A percentile compares a stretch with the other conserved stretches of the same genome.
phyloP scores from a whole-genome alignment of 2,888 invertebrate genomes.

The Pristionchus arcanus region DNA sequence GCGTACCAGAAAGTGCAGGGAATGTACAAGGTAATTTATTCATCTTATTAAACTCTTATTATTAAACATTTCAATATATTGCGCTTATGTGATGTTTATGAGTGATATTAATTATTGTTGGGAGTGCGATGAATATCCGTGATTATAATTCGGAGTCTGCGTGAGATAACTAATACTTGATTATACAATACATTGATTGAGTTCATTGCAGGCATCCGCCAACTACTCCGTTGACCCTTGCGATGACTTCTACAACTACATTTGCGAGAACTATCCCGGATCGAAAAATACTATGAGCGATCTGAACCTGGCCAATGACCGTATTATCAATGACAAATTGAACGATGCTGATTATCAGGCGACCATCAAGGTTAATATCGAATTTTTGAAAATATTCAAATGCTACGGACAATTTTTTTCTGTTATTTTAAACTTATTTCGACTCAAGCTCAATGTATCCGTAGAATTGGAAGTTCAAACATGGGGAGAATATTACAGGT shows the following conservation, averaged over 20 bases:
- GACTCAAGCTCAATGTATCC: neutral
- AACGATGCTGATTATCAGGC: conserved; percentile 62
- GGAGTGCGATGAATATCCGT: too few species aligned
- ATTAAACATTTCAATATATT: too few species aligned
- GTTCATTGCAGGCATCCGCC: neutral
- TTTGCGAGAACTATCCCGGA: conserved; percentile 66
- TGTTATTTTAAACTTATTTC: too few species aligned
- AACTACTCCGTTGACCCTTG: conserved; percentile 55
- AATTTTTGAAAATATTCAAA: too few species aligned
- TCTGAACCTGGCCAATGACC: neutral
- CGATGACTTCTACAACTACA: conserved; percentile 73
- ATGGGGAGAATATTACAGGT: too few species aligned
- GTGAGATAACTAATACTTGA: neutral
- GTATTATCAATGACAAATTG: conserved; percentile 56
- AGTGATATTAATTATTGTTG: too few species aligned
- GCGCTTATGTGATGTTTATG: too few species aligned
- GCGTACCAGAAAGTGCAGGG: conserved; percentile 62
- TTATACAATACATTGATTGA: too few species aligned
- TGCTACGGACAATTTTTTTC: too few species aligned
- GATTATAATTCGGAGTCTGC: too few species aligned
- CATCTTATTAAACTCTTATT: too few species aligned
- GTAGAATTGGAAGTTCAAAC: neutral
- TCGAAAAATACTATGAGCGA: conserved; percentile 40
- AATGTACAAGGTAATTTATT: neutral
- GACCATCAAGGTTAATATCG: conserved; percentile 59